phyloP scores from a whole-genome alignment of 2,113 vertebrate genomes.

The Manacus vitellinus region DNA sequence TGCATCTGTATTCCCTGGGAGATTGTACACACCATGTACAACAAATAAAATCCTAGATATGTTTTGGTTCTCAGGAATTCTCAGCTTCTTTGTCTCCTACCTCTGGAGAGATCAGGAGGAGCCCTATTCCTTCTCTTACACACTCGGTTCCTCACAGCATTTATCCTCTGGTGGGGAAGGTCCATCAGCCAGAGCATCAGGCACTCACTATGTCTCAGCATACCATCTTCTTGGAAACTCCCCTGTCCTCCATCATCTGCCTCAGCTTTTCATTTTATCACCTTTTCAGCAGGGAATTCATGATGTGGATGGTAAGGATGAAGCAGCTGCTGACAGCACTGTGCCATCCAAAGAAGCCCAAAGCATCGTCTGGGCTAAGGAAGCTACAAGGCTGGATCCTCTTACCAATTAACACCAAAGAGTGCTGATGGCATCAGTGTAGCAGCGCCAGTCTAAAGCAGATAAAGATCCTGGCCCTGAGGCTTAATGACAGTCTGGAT shows the following conservation, averaged over 20 bases:
- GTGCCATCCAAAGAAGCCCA: neutral
- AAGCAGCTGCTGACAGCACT: neutral
- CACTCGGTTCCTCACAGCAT: accelerated
- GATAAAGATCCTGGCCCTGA: neutral
- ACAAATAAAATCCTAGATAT: neutral
- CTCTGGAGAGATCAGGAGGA: accelerated
- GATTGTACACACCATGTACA: neutral
- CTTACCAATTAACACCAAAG: neutral
- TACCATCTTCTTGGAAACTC: neutral
- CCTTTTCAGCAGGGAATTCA: neutral
- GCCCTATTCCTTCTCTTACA: neutral
- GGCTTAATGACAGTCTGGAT: neutral
- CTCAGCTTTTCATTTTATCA: neutral
- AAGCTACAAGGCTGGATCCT: neutral
- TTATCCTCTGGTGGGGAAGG: neutral
- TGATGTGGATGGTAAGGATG: neutral
- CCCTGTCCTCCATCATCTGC: neutral
- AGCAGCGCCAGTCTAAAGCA: neutral
- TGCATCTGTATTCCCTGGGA: neutral
- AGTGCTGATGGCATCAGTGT: accelerated
- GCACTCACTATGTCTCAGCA: accelerated
- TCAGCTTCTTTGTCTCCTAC: neutral
- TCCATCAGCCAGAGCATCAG: neutral
- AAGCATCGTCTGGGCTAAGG: neutral
- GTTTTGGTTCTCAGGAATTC: neutral